Percentiles rank a stretch among this genome's conserved stretches.
These are phyloP conservation scores for Bergia puertoricense DNA, from an alignment of 92 coral and sea anemone genomes.

Conservation along the genomic window DNA sequence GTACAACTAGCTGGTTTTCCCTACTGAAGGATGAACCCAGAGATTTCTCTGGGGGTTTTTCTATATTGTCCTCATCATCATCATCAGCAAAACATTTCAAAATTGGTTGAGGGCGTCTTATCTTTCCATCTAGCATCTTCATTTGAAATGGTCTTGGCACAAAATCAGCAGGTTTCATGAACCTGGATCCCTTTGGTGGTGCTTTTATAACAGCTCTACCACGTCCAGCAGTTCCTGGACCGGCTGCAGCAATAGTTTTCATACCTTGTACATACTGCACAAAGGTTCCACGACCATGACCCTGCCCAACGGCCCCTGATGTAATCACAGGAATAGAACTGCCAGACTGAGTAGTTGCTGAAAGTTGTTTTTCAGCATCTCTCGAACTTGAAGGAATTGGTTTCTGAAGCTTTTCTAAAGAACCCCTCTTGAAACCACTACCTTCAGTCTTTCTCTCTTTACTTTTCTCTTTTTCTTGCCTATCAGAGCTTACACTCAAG, in stretches of 20 bases:
- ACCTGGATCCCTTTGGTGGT: conserved; percentile 12
- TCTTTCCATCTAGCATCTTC: conserved; percentile 35
- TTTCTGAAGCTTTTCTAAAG: not conserved
- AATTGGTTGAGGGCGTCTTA: conserved; percentile 15
- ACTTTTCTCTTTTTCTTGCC: not conserved
- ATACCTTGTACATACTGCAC: not conserved
- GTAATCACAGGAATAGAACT: not conserved
- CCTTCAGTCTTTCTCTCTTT: not conserved
- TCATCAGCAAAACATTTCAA: conserved; percentile 38
- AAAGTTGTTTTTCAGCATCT: not conserved
- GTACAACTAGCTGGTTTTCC: not conserved
- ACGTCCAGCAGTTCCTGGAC: not conserved
- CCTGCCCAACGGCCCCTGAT: not conserved
- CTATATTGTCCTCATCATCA: conserved; percentile 18
- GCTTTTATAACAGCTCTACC: not conserved
- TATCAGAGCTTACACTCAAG: not conserved
- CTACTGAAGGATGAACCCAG: not conserved
- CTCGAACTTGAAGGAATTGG: not conserved
- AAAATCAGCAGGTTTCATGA: conserved; percentile 40
- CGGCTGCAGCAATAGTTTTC: not conserved
- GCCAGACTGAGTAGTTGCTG: not conserved
- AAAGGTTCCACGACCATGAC: not conserved
- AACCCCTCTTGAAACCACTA: not conserved
- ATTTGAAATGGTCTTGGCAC: conserved; percentile 42
- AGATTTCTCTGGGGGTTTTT: not conserved